phyloP scores from a whole-genome alignment of 2,888 invertebrate species.

The Clostera curtula region DNA sequence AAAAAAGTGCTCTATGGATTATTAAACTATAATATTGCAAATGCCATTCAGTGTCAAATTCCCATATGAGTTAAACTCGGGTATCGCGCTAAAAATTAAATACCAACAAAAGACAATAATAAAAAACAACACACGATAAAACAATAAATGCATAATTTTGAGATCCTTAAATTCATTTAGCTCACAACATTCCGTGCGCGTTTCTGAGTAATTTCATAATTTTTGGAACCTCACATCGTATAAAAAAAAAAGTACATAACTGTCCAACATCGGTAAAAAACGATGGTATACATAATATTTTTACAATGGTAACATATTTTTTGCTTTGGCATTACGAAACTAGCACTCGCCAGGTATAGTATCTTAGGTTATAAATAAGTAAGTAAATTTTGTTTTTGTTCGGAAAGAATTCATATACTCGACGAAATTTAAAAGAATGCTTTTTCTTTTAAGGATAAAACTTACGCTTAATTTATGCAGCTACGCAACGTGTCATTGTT shows the following conservation, averaged over 20 bases:
- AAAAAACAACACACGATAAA: constrained; percentile 3
- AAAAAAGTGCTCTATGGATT: too few relatives aligned
- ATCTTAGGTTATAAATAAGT: too few relatives aligned
- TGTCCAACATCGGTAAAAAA: constrained; percentile 7
- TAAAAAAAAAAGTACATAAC: constrained; percentile 5
- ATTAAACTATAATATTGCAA: too few relatives aligned
- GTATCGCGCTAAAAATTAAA: too few relatives aligned
- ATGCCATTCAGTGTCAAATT: too few relatives aligned
- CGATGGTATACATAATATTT: constrained; percentile 1
- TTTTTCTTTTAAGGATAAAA: too few relatives aligned
- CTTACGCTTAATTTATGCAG: too few relatives aligned
- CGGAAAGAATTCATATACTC: too few relatives aligned
- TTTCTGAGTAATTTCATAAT: neutral
- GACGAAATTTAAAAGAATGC: too few relatives aligned
- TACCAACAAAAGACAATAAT: constrained; percentile 7
- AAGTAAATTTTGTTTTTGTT: too few relatives aligned
- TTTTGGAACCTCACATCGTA: constrained; percentile 16
- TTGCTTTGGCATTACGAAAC: constrained; percentile 17
- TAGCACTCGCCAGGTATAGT: constrained; percentile 4
- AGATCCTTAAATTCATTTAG: constrained; percentile 10
- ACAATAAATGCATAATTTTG: constrained; percentile 15
- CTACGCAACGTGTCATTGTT: too few relatives aligned
- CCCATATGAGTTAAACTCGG: too few relatives aligned
- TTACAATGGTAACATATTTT: constrained; percentile 23
- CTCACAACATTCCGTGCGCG: neutral